Evolutionary conservation across 2,888 invertebrate genomes (phyloP), one percentile per base, ranked within the genome.

Genomic region (Drosophila emarginata): DNA sequence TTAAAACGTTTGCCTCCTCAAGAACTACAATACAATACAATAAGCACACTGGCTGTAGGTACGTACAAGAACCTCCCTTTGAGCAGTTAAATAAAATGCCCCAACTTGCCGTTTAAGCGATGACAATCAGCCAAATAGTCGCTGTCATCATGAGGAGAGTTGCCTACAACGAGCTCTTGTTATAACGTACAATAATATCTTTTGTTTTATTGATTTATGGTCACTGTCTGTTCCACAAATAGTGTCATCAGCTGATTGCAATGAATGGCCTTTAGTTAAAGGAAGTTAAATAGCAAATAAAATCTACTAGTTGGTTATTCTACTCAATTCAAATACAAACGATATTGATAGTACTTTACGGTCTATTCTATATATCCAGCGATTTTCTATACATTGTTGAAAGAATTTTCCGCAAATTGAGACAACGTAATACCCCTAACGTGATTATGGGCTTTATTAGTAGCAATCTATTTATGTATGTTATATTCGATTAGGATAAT

Each of bases 121-220:
- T 77, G 87, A 82, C 87, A 85, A 84, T 85, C 87, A 85, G 76
- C 76, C 67, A 82, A 79, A 87, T 76, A 77, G 84, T 77, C 69
- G 14, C 40, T 45, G 40, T 45, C 40, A 45, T 15, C 40, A 15
- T 15, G 18, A 7, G 18, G 40, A 45, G 40, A 45, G 40, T 45
- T 45, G n/a, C 40, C 45, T 45, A 21, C 45, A 21, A 45, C 45
- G 45, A 45, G 45, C 45, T 45, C 45, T 21, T 84, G 76, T 79
- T 77, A 84, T 74, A 74, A 70, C 36, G 69, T 28, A 2, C 26
- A 40, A 57, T 69, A 66, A 54, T 59, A 54, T 21, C 12, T 54
- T 77, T 83, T 80, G 71, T 79, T 84, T 70, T 86, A 85, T 85
- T 85, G 84, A 85, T 85, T 85, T 84, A 85, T 84, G 74, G 79